Conservation (phyloP, 2,888 invertebrate genomes). For the Rotaria magnacalcarata region DNA sequence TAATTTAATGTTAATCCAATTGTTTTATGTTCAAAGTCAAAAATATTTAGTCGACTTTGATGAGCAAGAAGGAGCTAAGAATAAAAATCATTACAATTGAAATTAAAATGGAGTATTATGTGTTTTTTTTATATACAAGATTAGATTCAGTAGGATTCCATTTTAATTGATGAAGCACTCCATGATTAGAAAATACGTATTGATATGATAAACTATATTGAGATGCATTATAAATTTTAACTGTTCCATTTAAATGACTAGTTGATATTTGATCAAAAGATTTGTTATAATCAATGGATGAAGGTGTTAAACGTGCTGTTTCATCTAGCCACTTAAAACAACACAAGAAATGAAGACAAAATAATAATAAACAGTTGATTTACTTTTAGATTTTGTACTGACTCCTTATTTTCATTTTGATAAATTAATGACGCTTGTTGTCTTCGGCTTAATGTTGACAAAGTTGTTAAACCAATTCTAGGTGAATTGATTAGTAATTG, state of each 20-base stretch:
- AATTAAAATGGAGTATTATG: not conserved
- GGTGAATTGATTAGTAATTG: too few species aligned
- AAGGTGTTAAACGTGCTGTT: not conserved
- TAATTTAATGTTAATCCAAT: not conserved
- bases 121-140: not conserved
- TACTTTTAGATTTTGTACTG: not conserved
- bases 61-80: not conserved
- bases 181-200: not conserved
- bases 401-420: not conserved
- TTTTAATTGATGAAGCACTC: not conserved
- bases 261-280: not conserved
- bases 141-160: slow-evolving; percentile 9
- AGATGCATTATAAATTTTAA: not conserved
- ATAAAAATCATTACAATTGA: not conserved
- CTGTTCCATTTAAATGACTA: slow-evolving; percentile 2
- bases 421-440: not conserved
- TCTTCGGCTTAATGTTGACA: not conserved
- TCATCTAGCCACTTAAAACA: not conserved
- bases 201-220: not conserved
- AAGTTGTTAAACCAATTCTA: not conserved
- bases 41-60: slow-evolving; percentile 6
- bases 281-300: not conserved
- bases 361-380: not conserved
- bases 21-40: not conserved
- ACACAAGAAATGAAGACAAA: too few species aligned